Conservation (phyloP, 2,888 invertebrate species). For the Acronicta leporina region DNA sequence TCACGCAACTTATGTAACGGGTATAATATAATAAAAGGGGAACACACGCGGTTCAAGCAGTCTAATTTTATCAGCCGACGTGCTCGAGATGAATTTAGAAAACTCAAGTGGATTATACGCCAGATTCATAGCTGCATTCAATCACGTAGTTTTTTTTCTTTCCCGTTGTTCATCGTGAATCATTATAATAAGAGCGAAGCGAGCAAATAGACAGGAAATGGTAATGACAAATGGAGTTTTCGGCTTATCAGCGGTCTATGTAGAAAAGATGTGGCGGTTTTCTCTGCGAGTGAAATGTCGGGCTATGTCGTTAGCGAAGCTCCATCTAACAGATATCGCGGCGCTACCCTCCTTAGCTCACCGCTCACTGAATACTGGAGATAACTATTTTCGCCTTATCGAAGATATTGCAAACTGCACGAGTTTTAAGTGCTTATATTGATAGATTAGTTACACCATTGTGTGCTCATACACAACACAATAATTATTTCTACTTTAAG, state of each 20-base stretch:
- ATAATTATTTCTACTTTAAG: constrained; percentile 13
- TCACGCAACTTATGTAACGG: constrained; percentile 70
- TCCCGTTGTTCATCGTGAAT: constrained; percentile 24
- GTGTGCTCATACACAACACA: constrained; percentile 32
- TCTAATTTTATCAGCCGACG: constrained; percentile 69
- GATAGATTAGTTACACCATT: constrained; percentile 34
- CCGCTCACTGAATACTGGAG: constrained; percentile 61
- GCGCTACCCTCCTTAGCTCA: constrained; percentile 61
- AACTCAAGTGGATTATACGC: constrained; percentile 60
- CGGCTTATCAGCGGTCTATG: constrained; percentile 71
- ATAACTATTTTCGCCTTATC: constrained; percentile 71
- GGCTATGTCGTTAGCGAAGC: constrained; percentile 74
- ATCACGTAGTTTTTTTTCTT: constrained; percentile 51
- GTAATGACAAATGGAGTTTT: constrained; percentile 78
- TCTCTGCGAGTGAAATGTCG: constrained; percentile 72
- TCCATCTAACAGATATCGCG: constrained; percentile 73
- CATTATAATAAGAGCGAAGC: constrained; percentile 48
- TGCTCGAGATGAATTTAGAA: constrained; percentile 65
- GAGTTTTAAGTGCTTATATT: constrained; percentile 52
- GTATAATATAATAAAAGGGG: constrained; percentile 58
- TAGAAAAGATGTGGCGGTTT: constrained; percentile 75
- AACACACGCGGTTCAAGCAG: constrained; percentile 62
- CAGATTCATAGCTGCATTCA: constrained; percentile 50
- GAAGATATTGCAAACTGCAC: constrained; percentile 61
- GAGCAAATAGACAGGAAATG: constrained; percentile 67